Evolutionary conservation across 2,113 vertebrate species (phyloP), one percentile per base, ranked within the genome.

Genomic region (Zeus faber): DNA sequence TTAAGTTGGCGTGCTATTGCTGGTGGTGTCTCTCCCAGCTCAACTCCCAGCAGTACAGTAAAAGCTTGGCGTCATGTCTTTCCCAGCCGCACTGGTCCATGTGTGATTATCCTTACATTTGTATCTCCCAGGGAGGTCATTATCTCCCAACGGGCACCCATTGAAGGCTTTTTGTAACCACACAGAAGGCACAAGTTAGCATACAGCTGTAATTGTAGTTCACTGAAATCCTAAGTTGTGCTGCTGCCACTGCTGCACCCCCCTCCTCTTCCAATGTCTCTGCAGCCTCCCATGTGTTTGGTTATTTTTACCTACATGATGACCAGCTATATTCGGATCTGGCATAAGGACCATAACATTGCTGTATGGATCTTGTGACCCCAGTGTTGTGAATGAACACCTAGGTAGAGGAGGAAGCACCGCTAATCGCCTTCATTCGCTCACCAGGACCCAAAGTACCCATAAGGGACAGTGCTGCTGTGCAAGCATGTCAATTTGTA

Each of bases 241-340:
- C 75, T 67, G n/a, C n/a, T n/a, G 64, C 67, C 51, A 49, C 6
- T 20, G 3, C 47, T 49, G 16, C 4, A 58, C 71, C 54, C 24
- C 40, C 20, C 6, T 1, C 43, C 58, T 74, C 49, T 31, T 17
- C 41, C 33, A 49, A n/a, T 54, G 58, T 76, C 62, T 78, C 65
- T 69, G 77, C 79, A 76, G 77, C 63, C 66, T 70, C 74, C 81
- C 83, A 76, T 84, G 80, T 81, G 76, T 75, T 72, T 68, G 67
- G 72, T 58, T 88, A 87, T 86, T 88, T 88, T 80, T 85, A 82
- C 75, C 83, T 52, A 48, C 53, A 67, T 68, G 67, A 62, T 80
- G 79, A 83, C 80, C 73, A 59, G 78, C 74, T 85, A 80, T 83
- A 82, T 84, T 78, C 72, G 81, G 80, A 72, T 72, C 65, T 74